These are phyloP conservation scores for Maniola jurtina DNA, from an alignment of 1,140 invertebrate genomes.

Conservation along the genomic window DNA sequence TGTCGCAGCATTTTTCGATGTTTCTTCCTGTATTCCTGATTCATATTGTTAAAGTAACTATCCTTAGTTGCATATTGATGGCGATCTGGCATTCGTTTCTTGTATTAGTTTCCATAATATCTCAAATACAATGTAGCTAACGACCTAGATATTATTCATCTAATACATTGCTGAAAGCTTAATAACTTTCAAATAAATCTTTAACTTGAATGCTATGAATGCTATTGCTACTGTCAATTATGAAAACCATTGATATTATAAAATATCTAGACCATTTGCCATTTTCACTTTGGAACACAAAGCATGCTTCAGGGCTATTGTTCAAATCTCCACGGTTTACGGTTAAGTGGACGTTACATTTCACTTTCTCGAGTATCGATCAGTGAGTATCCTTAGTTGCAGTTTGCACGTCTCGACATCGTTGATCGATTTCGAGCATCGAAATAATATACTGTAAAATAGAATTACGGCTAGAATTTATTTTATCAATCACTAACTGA, in stretches of 20 bases:
- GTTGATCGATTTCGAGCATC: too few species aligned
- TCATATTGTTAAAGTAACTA: too few species aligned
- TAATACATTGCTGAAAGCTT: background rate
- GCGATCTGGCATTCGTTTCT: too few species aligned
- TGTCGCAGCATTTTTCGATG: too few species aligned
- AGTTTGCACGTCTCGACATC: too few species aligned
- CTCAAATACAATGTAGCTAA: too few species aligned
- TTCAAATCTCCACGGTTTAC: slow-evolving; percentile 1
- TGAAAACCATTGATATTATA: background rate
- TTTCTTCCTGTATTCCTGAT: too few species aligned
- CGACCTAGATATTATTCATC: background rate
- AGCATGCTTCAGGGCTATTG: background rate
- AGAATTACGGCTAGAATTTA: too few species aligned
- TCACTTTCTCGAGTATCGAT: background rate
- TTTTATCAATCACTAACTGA: too few species aligned
- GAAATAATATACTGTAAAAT: too few species aligned
- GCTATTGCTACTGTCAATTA: slow-evolving; percentile 2
- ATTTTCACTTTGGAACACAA: background rate
- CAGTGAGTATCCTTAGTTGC: background rate
- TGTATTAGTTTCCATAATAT: too few species aligned
- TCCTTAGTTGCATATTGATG: too few species aligned
- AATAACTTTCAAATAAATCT: background rate
- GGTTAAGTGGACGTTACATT: background rate
- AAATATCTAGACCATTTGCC: background rate
- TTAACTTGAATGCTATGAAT: background rate